Conservation (phyloP, 2,113 vertebrate genomes). For the Chaetops frenatus region DNA sequence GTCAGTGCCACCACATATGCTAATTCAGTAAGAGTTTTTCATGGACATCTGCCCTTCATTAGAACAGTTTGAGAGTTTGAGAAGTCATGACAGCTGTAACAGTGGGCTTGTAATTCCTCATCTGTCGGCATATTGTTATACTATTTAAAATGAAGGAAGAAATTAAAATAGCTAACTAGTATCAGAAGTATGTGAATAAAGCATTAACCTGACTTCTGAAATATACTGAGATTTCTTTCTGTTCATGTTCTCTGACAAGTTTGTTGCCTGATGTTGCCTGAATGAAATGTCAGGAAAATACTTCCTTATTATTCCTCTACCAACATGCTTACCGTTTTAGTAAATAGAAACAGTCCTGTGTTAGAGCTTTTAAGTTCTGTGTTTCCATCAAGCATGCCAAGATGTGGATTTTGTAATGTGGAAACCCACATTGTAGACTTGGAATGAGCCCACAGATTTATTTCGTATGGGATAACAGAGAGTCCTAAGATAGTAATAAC, state of each 20-base stretch:
- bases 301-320: background rate
- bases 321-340: accelerated
- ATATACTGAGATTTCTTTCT: constrained; percentile 7
- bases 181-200: background rate
- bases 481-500: background rate
- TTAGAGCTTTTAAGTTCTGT: background rate
- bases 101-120: constrained; percentile 45
- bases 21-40: background rate
- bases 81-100: constrained; percentile 36
- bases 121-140: background rate
- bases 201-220: constrained; percentile 8
- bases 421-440: background rate
- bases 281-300: background rate
- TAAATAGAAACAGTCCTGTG: constrained; percentile 17
- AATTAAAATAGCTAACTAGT: background rate
- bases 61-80: background rate
- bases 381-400: constrained; percentile 10
- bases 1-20: background rate
- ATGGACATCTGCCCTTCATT: constrained; percentile 33
- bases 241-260: background rate
- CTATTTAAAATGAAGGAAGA: constrained; percentile 20
- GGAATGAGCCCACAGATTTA: background rate
- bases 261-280: background rate
- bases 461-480: background rate
- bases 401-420: constrained; percentile 35